These are phyloP conservation scores for Scaptomyza pallida DNA, from an alignment of 1,140 invertebrate species.

Conservation along the genomic window DNA sequence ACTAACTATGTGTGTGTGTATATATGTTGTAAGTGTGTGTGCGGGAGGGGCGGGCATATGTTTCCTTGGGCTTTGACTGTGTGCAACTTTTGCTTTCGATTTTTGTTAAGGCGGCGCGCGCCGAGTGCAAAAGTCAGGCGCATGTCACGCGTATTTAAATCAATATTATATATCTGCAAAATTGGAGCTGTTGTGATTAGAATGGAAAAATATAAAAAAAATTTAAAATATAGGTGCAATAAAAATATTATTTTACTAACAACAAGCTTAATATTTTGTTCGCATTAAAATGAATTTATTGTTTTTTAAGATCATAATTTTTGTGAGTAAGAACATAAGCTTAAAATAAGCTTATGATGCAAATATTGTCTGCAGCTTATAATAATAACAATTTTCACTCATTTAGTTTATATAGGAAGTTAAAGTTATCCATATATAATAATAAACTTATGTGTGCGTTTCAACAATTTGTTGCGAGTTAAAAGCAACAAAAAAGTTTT, in stretches of 20 bases:
- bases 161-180: slow-evolving; percentile 43
- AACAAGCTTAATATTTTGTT: no score
- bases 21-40: slow-evolving; percentile 29
- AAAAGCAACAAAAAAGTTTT: slow-evolving; percentile 20
- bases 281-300: no score
- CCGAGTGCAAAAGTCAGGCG: slow-evolving; percentile 75
- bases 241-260: no score
- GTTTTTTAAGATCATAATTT: no score
- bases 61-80: slow-evolving; percentile 15
- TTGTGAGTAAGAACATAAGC: no score
- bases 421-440: not conserved
- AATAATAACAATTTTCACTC: no score
- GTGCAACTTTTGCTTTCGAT: slow-evolving; percentile 50
- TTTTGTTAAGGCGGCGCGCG: slow-evolving; percentile 51
- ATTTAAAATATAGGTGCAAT: slow-evolving; percentile 7
- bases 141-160: slow-evolving; percentile 81
- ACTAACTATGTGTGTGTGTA: slow-evolving; percentile 21
- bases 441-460: not conserved
- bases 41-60: slow-evolving; percentile 14
- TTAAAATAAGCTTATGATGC: no score
- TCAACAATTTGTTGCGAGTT: slow-evolving; percentile 9
- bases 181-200: slow-evolving; percentile 27
- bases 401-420: not conserved
- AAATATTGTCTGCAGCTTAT: not conserved
- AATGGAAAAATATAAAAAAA: slow-evolving; percentile 28